These are phyloP conservation scores for Pogonus chalceus DNA, from an alignment of 1,140 invertebrate species.

Conservation along the genomic window DNA sequence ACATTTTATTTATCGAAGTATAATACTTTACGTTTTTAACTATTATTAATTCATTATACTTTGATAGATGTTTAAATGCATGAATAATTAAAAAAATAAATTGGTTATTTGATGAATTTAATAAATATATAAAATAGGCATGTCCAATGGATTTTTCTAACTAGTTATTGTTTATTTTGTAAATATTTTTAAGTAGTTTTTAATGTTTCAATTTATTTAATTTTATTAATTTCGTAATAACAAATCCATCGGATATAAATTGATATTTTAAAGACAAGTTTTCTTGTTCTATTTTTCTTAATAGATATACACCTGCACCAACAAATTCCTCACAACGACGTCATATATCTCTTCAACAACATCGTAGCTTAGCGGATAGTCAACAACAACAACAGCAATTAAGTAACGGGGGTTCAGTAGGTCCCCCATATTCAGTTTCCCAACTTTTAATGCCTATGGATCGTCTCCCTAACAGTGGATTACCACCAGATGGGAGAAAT, in stretches of 20 bases:
- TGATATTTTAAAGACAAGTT: neutral
- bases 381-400: constrained; percentile 9
- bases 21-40: too few species aligned
- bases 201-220: too few species aligned
- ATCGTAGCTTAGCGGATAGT: neutral
- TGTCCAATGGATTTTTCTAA: too few species aligned
- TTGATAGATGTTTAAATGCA: too few species aligned
- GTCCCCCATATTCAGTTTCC: neutral
- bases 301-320: constrained; percentile 13
- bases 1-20: too few species aligned
- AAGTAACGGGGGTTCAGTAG: constrained; percentile 13
- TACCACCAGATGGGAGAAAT: constrained; percentile 17
- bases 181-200: too few species aligned
- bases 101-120: too few species aligned
- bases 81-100: too few species aligned
- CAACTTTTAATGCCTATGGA: neutral
- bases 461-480: neutral
- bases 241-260: constrained; percentile 3
- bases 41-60: too few species aligned
- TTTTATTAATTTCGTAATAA: too few species aligned
- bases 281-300: constrained; percentile 1
- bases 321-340: neutral
- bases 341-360: constrained; percentile 3
- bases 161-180: too few species aligned
- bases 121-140: too few species aligned